Evolutionary conservation across 2,797 vertebrate species (phyloP).

Genomic region (Microctenopoma lineatum): DNA sequence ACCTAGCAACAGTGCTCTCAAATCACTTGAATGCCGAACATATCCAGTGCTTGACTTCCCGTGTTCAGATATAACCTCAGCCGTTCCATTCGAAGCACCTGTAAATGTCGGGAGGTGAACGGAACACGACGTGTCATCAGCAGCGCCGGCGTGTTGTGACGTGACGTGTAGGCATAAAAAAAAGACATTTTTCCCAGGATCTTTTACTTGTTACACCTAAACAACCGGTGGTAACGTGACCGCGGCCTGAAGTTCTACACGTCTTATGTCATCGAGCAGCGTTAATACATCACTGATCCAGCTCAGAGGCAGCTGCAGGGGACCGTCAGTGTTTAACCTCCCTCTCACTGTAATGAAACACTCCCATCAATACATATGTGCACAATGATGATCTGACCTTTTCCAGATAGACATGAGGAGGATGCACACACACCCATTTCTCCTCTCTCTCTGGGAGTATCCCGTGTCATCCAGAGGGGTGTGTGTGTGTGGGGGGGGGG

Average conservation of each 20-base stretch:
- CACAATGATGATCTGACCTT: conserved; percentile 35
- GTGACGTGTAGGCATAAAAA: too few species aligned
- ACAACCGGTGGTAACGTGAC: not conserved
- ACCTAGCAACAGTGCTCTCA: conserved; percentile 34
- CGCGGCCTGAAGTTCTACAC: not conserved
- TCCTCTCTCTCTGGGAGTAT: conserved; percentile 13
- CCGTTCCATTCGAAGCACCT: not conserved
- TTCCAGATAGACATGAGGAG: conserved; percentile 3
- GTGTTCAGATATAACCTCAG: not conserved
- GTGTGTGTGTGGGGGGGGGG: not conserved
- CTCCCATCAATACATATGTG: conserved; percentile 24
- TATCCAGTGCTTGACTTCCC: conserved; percentile 3
- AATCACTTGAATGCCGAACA: conserved; percentile 23
- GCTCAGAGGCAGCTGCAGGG: conserved; percentile 4
- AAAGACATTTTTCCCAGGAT: too few species aligned
- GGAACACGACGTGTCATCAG: not conserved
- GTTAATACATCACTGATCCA: not conserved
- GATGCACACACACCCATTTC: not conserved
- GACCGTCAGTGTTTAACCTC: not conserved
- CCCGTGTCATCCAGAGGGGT: conserved; percentile 17
- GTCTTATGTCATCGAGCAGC: not conserved
- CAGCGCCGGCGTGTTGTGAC: not conserved
- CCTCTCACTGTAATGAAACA: conserved; percentile 30
- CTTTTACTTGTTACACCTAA: too few species aligned
- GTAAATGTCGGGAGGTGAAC: not conserved